Conservation (phyloP, 2,797 vertebrate species). For the Iguana delicatissima region DNA sequence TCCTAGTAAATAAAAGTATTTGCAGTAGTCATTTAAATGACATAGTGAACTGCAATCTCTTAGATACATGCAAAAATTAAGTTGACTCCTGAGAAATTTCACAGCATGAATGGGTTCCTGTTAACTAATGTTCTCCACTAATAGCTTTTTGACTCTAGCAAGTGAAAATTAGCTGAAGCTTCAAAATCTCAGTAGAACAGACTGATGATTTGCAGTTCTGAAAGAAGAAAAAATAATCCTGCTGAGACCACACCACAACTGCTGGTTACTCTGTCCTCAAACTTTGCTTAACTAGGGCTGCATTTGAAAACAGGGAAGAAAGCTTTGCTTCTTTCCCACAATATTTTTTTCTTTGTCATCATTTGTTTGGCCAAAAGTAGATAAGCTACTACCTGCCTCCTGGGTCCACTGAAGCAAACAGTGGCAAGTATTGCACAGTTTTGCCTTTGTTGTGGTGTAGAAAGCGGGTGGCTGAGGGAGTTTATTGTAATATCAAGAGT, state of each 20-base stretch:
- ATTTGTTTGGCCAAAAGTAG: conserved; percentile 15
- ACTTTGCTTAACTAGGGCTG: background rate
- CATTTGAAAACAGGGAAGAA: conserved; percentile 12
- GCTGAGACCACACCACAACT: background rate
- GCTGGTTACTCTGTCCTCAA: conserved; percentile 1
- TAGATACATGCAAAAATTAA: background rate
- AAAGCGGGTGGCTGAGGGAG: background rate
- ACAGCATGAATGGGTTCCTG: conserved; percentile 1
- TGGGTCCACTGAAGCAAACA: background rate
- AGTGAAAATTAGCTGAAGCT: conserved; percentile 26
- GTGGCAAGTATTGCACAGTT: conserved; percentile 13
- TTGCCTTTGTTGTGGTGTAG: background rate
- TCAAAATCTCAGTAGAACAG: conserved; percentile 8
- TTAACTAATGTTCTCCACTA: conserved; percentile 1
- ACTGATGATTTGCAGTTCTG: background rate
- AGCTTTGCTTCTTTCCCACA: conserved; percentile 21
- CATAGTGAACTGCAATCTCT: background rate
- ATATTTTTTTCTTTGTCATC: conserved; percentile 5
- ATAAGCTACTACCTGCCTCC: conserved; percentile 7
- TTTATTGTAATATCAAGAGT: background rate
- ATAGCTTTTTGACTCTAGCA: conserved; percentile 7
- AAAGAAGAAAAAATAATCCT: background rate
- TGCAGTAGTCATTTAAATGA: background rate
- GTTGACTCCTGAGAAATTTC: conserved; percentile 15
- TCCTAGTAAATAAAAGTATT: background rate